phyloP scores from a whole-genome alignment of 1,140 invertebrate genomes.

The Drosophila mayri region DNA sequence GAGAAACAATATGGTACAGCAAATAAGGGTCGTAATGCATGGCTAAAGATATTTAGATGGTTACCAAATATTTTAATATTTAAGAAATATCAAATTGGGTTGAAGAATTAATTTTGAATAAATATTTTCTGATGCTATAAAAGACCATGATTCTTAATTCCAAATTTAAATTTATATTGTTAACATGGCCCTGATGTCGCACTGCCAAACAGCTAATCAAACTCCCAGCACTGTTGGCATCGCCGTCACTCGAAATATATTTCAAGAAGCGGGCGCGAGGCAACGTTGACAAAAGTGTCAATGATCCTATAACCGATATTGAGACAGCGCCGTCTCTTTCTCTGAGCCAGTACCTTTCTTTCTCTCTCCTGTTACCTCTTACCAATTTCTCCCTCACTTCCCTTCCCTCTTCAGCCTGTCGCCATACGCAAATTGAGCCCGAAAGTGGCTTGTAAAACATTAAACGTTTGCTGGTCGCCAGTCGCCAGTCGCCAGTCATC shows the following conservation, averaged over 20 bases:
- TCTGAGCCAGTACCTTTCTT: not conserved
- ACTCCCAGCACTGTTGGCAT: not conserved
- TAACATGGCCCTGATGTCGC: not conserved
- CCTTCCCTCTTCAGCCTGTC: conserved; percentile 9
- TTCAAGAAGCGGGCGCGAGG: conserved; percentile 41
- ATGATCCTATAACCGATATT: conserved; percentile 84
- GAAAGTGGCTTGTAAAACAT: conserved; percentile 80
- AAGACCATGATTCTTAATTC: too few species aligned
- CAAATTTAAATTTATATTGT: not conserved
- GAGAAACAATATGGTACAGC: too few species aligned
- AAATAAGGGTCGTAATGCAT: too few species aligned
- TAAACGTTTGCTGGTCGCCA: conserved; percentile 63
- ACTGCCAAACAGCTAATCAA: not conserved
- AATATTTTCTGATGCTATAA: too few species aligned
- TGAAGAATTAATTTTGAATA: too few species aligned
- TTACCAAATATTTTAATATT: not conserved
- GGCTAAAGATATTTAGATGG: too few species aligned
- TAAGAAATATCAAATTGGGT: not conserved
- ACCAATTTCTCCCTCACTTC: not conserved
- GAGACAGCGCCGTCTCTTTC: conserved; percentile 38
- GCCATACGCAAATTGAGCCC: conserved; percentile 76
- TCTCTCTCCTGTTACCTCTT: not conserved
- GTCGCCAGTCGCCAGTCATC: conserved; percentile 57
- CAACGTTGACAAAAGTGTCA: conserved; percentile 70
- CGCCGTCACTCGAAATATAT: conserved; percentile 10